Evolutionary conservation across 2,888 invertebrate species (phyloP), one percentile per base, ranked within the genome.

Genomic region (Dryocosmus kuriphilus): DNA sequence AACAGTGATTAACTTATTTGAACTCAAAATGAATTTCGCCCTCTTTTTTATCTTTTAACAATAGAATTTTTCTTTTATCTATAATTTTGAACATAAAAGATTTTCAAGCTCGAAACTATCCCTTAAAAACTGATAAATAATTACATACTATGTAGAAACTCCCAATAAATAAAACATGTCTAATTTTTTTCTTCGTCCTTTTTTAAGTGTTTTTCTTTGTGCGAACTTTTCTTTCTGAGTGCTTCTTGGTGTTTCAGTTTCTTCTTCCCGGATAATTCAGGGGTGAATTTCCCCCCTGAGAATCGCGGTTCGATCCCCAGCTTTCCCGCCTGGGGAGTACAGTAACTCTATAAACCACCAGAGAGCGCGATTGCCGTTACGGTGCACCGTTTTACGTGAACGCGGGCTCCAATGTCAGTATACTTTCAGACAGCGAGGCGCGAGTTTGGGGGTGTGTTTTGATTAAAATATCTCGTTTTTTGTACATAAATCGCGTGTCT

Each of bases 251-350:
- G 46, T 71, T 71, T 71, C 30, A n/a, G 51, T 71, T 51, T 51
- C 71, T 30, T 71, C 30, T n/a, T 46, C 19, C 9, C 71, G n/a
- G 71, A 71, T 51, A 71, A 51, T 51, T 71, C 30, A 71, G 30
- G 51, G 71, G 51, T 51, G 71, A 71, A 71, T 71, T 71, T 71
- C 51, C n/a, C 51, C 71, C 71, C 30, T 55, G 51, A 71, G 71
- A 71, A 71, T 51, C 30, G 32, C 51, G 30, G 30, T 71, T 71
- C 71, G 71, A 71, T 71, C 71, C 46, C 46, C 46, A 30, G 46
- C 30, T 71, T 71, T 71, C 71, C 71, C 71, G 71, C 71, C n/a
- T 71, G 71, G 71, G 65, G 71, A 71, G 51, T 32, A 51, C 55
- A 71, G 71, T 71, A 71, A 55, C 71, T 71, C 51, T 30, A 51